Evolutionary conservation across 2,113 vertebrate genomes (phyloP).

Genomic region (Sinocyclocheilus grahami): DNA sequence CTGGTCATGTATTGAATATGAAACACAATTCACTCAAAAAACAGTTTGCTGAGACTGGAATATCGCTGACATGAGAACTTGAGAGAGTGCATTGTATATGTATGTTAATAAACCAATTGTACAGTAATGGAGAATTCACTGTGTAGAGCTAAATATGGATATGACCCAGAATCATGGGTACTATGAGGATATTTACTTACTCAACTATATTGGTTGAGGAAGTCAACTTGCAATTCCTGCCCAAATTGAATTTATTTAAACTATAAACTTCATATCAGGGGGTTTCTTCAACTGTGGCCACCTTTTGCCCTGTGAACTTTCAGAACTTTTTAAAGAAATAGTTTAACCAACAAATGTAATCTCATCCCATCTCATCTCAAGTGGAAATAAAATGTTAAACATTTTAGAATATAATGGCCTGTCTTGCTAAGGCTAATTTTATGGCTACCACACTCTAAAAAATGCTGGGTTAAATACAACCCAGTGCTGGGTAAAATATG

Average conservation of each 20-base stretch:
- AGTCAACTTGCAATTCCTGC: too few species aligned
- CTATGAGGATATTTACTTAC: not conserved
- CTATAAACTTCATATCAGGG: not conserved
- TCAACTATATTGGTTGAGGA: too few species aligned
- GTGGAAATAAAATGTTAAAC: not conserved
- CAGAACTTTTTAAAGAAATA: not conserved
- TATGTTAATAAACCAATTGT: slow-evolving; percentile 5
- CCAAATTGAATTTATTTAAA: too few species aligned
- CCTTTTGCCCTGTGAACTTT: not conserved
- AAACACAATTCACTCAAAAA: not conserved
- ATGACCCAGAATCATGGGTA: not conserved
- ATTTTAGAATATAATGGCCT: too few species aligned
- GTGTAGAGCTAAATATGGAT: not conserved
- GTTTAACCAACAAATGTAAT: not conserved
- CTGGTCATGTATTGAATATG: not conserved
- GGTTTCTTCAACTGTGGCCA: not conserved
- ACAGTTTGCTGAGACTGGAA: not conserved
- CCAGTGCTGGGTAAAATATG: too few species aligned
- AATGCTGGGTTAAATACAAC: too few species aligned
- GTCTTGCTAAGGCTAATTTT: too few species aligned
- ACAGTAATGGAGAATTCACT: not conserved
- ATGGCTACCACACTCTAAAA: too few species aligned
- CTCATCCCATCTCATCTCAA: not conserved
- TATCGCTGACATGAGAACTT: not conserved
- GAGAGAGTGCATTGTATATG: not conserved